phyloP scores from a whole-genome alignment of 1,140 invertebrate genomes.

The Bombus balteatus region DNA sequence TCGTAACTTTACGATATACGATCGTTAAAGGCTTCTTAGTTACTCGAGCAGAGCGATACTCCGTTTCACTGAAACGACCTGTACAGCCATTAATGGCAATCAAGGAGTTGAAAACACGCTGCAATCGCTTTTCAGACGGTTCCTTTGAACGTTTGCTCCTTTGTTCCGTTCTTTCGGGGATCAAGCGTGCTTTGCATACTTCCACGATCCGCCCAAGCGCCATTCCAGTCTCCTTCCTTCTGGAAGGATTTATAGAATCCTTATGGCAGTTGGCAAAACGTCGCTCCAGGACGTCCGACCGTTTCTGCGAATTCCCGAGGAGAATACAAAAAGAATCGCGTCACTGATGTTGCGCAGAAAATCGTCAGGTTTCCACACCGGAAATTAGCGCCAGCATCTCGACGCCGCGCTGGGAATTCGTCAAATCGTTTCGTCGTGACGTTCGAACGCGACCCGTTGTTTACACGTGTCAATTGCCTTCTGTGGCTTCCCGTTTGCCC shows the following conservation, averaged over 20 bases:
- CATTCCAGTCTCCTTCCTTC: background rate
- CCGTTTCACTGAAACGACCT: background rate
- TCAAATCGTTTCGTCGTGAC: background rate
- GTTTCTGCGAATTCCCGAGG: background rate
- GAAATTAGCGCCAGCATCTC: slow-evolving; percentile 17
- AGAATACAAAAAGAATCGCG: background rate
- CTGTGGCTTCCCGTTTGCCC: slow-evolving; percentile 38
- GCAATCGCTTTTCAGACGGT: background rate
- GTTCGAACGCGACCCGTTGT: slow-evolving; percentile 20
- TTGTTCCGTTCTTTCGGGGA: background rate
- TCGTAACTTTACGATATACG: background rate
- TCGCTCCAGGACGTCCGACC: too few relatives aligned
- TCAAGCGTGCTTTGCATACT: background rate
- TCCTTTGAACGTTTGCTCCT: slow-evolving; percentile 13
- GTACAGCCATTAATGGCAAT: background rate
- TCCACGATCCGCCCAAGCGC: background rate
- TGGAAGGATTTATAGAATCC: background rate
- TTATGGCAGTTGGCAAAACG: background rate
- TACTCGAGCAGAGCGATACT: background rate
- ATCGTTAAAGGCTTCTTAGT: background rate
- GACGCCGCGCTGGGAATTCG: background rate
- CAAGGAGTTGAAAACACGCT: background rate
- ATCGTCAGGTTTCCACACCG: background rate
- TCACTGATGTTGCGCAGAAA: too few relatives aligned
- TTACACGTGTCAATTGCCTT: slow-evolving; percentile 46